Evolutionary conservation across 2,113 vertebrate genomes (phyloP).

Genomic region (Tupaia chinensis): DNA sequence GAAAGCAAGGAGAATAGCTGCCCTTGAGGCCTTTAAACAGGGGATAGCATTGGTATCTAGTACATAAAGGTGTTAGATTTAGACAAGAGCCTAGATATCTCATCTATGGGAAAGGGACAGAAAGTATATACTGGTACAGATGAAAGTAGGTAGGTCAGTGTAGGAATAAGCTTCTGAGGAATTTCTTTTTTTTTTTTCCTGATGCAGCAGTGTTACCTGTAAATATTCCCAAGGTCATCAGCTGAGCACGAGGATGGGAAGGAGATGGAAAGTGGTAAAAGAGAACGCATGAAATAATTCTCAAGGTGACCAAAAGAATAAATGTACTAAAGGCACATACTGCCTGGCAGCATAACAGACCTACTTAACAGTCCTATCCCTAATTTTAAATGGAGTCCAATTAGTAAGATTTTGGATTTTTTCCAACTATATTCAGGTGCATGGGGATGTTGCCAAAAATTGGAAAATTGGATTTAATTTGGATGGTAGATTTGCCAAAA

Average conservation of each 20-base stretch:
- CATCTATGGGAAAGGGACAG: background rate
- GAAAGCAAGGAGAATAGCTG: background rate
- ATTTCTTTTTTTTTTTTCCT: background rate
- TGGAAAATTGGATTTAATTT: conserved; percentile 18
- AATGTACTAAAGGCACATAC: background rate
- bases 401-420: background rate
- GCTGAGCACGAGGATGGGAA: background rate
- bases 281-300: background rate
- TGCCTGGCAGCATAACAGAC: background rate
- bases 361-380: background rate
- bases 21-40: background rate
- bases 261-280: background rate
- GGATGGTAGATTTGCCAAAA: background rate
- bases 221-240: conserved; percentile 4
- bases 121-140: background rate
- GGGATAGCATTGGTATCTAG: background rate
- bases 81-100: background rate
- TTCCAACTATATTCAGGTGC: background rate
- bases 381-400: background rate
- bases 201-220: background rate
- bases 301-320: background rate
- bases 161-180: background rate
- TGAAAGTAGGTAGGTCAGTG: background rate
- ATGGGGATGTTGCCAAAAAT: background rate
- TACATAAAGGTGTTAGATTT: background rate